These are phyloP conservation scores for Podocnemis expansa DNA, from an alignment of 2,113 vertebrate genomes.

Conservation along the genomic window DNA sequence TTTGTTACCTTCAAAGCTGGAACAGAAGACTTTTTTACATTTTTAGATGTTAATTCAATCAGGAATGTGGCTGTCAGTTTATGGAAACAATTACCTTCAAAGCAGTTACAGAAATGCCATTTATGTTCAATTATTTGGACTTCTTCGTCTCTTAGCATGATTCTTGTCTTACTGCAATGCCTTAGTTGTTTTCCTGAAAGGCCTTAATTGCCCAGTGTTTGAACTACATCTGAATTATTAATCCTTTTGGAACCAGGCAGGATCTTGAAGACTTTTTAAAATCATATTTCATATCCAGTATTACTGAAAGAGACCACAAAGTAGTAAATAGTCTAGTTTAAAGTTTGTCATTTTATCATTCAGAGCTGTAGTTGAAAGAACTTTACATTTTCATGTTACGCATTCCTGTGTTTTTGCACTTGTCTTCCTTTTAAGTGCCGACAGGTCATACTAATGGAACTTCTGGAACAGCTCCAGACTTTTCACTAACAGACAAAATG, in stretches of 20 bases:
- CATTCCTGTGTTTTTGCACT: slow-evolving; percentile 33
- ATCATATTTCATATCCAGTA: slow-evolving; percentile 22
- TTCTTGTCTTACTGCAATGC: background rate
- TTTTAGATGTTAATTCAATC: no score
- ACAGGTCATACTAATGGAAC: slow-evolving; percentile 23
- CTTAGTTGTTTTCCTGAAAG: slow-evolving; percentile 28
- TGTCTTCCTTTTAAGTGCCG: slow-evolving; percentile 10
- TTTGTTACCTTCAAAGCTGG: no score
- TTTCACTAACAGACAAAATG: background rate
- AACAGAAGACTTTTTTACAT: no score
- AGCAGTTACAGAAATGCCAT: no score
- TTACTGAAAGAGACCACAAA: slow-evolving; percentile 38
- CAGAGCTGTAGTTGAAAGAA: slow-evolving; percentile 30
- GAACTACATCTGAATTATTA: slow-evolving; percentile 20
- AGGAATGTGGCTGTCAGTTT: no score
- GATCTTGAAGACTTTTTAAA: background rate
- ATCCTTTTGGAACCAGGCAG: background rate
- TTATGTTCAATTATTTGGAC: no score
- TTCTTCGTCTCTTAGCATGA: background rate
- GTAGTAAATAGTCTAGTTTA: slow-evolving; percentile 17
- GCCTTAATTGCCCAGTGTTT: slow-evolving; percentile 1
- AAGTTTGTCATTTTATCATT: slow-evolving; percentile 37
- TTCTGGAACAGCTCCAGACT: slow-evolving; percentile 50
- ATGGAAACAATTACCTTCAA: no score
- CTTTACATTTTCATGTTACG: slow-evolving; percentile 16